Evolutionary conservation across 2,888 invertebrate species (phyloP).

Genomic region (Acleris laterana): DNA sequence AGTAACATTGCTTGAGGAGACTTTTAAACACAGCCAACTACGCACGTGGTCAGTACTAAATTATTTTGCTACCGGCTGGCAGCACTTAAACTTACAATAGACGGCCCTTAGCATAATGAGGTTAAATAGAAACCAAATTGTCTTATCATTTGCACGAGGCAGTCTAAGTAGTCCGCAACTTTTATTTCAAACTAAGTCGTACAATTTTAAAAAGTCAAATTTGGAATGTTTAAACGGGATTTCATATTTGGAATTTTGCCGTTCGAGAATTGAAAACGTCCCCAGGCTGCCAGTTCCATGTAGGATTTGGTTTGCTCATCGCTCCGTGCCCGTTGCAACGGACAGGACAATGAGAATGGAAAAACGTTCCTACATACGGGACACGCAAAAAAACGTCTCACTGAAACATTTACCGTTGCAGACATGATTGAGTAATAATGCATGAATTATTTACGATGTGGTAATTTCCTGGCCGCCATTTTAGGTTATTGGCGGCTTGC

Average conservation of each 20-base stretch:
- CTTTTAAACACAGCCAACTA: neutral
- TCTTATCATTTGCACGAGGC: too few relatives aligned
- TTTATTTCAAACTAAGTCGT: too few relatives aligned
- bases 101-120: conserved; percentile 18
- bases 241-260: conserved; percentile 4
- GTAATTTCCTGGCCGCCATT: conserved; percentile 70
- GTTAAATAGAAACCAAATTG: neutral
- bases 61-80: conserved; percentile 21
- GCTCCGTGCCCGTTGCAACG: conserved; percentile 41
- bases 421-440: conserved; percentile 79
- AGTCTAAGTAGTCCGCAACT: too few relatives aligned
- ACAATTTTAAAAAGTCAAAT: neutral
- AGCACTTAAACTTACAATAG: conserved; percentile 22
- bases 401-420: conserved; percentile 70
- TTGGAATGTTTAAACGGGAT: neutral
- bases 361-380: conserved; percentile 61
- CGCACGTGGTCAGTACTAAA: conserved; percentile 10
- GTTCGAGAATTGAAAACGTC: conserved; percentile 2
- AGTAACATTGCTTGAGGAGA: too few relatives aligned
- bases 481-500: conserved; percentile 60
- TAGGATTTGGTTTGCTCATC: conserved; percentile 42
- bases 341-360: conserved; percentile 70
- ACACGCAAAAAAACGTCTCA: conserved; percentile 51
- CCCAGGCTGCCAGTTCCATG: conserved; percentile 33
- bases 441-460: conserved; percentile 82